Base-by-base conservation (phyloP, 2,113 vertebrate species). In the Cervus canadensis region DNA sequence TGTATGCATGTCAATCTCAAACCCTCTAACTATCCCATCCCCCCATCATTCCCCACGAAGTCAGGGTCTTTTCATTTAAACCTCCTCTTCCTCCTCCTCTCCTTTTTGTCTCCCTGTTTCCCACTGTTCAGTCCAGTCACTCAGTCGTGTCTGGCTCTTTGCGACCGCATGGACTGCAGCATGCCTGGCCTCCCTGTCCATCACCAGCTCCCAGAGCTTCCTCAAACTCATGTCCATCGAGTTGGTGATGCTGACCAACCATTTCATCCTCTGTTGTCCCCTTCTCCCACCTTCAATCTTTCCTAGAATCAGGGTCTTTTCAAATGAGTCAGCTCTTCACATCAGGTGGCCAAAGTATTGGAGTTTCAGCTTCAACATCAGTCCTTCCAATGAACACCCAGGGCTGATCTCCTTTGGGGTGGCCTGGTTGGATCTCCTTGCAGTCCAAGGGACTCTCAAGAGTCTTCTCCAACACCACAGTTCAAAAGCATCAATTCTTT, bases 11-110 rank as follows among this genome's bases (percentile, higher is more conserved):
- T 74, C 1, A 0, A 43, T 74, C 36, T 74, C 36, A 74, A 74
- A 43, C 71, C 43, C 36, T 36, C 36, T 74, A 13, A 74, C 36
- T 40, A 74, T 43, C 36, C 36, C 71, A 25, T 74, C 12, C 11
- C 21, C 11, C 71, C 12, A 40, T 74, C 71, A 40, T 43, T 74
- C 36, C 36, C 21, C 23, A 43, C 36, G 21, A 74, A 81, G 26
- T 96, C 56, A 91, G 2, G 8, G 67, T 60, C 40, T 86, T 84
- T n/a, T 78, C 19, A 94, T 91, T 79, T 94, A 87, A 79, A 91
- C 12, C 2, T 40, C 36, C 21, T 23, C 36, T 36, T 71, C 64
- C 17, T 74, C 26, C 54, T 67, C 50, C 40, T 60, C 26, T 64
- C 10, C 8, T 28, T 5, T 60, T 43, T 26, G 5, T 60, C 43